Evolutionary conservation across 2,888 invertebrate genomes (phyloP), one percentile per base, ranked within the genome.

Genomic region (Heliconius ethilla): DNA sequence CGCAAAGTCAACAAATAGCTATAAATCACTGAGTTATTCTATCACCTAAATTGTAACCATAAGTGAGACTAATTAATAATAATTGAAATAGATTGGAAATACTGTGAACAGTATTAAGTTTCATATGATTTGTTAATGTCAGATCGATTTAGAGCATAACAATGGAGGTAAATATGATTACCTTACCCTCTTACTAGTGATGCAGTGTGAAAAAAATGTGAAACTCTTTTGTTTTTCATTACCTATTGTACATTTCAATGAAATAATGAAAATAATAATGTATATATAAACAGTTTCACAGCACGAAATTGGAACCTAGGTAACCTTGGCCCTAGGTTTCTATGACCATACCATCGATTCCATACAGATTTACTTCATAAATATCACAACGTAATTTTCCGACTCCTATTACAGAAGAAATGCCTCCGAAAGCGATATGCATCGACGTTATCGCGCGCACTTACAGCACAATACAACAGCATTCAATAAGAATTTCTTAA

Each of bases 401-500:
- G 27, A 33, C 22, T 22, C 51, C 33, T 37, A 72, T 72, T 25
- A 72, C 25, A 13, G 33, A n/a, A 59, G 33, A 59, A 59, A 59
- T n/a, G 72, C 37, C n/a, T 22, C 9, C 59, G 59, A 59, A 55
- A 72, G 55, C 25, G 59, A 72, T 59, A 72, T n/a, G 59, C 33
- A 72, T 72, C 59, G 59, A 10, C 59, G 59, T 59, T 59, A 72
- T 72, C 55, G 51, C 79, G 66, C 55, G 69, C 27, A n/a, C 37
- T 33, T 70, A 75, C 37, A 33, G 51, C 66, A 67, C 51, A 74
- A 76, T 78, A 74, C 74, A 75, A 73, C 67, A 70, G 66, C 70
- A 75, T 70, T 63, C 63, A 69, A 75, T 73, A 74, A 67, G 75
- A 77, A 80, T 75, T 62, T 72, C 75, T 77, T 72, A n/a, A 72